Conservation (phyloP, 2,113 vertebrate species). For the Silurus glanis region DNA sequence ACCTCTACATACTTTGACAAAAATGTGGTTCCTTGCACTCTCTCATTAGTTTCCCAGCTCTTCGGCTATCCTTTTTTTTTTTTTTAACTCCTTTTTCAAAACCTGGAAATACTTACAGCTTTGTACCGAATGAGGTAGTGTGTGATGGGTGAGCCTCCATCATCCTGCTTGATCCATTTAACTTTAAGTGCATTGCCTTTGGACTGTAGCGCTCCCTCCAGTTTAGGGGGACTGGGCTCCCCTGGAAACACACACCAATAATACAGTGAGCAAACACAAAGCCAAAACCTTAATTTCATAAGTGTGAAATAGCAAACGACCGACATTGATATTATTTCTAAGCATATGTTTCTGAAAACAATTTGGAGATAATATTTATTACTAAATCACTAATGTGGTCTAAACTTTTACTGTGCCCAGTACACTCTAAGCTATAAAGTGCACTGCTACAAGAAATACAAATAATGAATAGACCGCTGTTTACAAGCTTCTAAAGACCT, state of each 20-base stretch:
- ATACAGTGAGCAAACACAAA: neutral
- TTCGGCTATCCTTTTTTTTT: too few relatives aligned
- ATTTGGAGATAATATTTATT: neutral
- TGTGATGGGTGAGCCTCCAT: slow-evolving; percentile 90
- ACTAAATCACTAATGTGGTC: neutral
- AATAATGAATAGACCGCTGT: neutral
- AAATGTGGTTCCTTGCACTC: neutral
- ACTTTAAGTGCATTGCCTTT: slow-evolving; percentile 91
- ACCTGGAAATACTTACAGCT: slow-evolving; percentile 79
- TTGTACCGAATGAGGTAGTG: slow-evolving; percentile 92
- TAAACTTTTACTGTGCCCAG: slow-evolving; percentile 1
- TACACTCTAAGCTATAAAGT: slow-evolving; percentile 6
- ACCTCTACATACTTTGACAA: neutral
- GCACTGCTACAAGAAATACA: neutral
- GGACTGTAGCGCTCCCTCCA: slow-evolving; percentile 82
- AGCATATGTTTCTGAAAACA: neutral
- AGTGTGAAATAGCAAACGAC: neutral
- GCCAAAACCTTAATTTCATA: neutral
- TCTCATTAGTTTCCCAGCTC: neutral
- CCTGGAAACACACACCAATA: slow-evolving; percentile 74
- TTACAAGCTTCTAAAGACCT: slow-evolving; percentile 11
- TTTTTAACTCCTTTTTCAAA: neutral
- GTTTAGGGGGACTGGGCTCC: slow-evolving; percentile 90
- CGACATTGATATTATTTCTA: neutral
- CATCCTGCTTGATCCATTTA: slow-evolving; percentile 91